Conservation (phyloP, 2,797 vertebrate species). For the Tenualosa ilisha region DNA sequence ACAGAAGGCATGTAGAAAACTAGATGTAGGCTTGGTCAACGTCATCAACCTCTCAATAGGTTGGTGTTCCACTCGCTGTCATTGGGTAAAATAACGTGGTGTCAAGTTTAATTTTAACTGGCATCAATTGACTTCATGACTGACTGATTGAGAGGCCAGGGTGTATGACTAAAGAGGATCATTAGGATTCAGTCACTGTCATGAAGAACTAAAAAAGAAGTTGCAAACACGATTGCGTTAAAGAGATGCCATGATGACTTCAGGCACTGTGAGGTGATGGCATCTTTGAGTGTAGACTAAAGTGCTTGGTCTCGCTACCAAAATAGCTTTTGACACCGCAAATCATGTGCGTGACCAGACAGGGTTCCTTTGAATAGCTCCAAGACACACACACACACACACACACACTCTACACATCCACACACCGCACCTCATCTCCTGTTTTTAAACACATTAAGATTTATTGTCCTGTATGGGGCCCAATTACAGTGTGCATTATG, state of each 20-base stretch:
- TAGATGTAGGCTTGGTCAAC: too few relatives aligned
- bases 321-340: neutral
- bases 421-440: neutral
- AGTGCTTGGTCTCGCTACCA: neutral
- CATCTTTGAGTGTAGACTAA: neutral
- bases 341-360: neutral
- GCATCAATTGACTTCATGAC: too few relatives aligned
- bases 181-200: neutral
- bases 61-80: too few relatives aligned
- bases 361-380: neutral
- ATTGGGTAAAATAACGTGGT: too few relatives aligned
- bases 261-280: neutral
- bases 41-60: too few relatives aligned
- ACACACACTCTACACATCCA: slow-evolving; percentile 3
- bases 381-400: slow-evolving; percentile 17
- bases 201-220: neutral
- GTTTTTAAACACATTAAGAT: slow-evolving; percentile 50
- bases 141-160: too few relatives aligned
- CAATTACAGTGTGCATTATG: slow-evolving; percentile 60
- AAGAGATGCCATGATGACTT: neutral
- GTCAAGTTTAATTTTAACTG: too few relatives aligned
- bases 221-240: neutral
- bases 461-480: slow-evolving; percentile 56
- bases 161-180: too few relatives aligned
- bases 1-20: too few relatives aligned